These are phyloP conservation scores for Steinernema carpocapsae DNA, from an alignment of 2,888 invertebrate species.

Conservation along the genomic window DNA sequence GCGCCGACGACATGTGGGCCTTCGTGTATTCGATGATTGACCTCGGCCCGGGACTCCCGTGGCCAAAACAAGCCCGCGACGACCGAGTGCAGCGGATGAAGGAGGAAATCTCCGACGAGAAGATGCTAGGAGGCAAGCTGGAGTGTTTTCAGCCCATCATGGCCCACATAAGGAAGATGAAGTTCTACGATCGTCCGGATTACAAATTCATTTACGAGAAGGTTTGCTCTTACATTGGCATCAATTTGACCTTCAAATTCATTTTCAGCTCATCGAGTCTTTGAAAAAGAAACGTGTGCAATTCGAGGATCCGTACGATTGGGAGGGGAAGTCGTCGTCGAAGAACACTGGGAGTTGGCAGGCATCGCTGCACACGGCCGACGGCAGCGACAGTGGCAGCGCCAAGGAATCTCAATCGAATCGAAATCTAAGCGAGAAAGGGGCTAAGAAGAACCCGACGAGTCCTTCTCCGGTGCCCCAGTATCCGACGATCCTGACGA, in stretches of 20 bases:
- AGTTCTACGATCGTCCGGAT: constrained; percentile 28
- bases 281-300: background rate
- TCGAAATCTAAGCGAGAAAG: background rate
- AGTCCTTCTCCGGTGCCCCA: background rate
- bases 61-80: background rate
- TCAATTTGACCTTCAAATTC: background rate
- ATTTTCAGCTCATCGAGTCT: background rate
- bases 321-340: background rate
- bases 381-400: constrained; percentile 2
- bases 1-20: constrained; percentile 31
- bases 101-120: constrained; percentile 12
- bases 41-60: constrained; percentile 8
- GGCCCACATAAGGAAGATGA: constrained; percentile 4
- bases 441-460: background rate
- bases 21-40: constrained; percentile 27
- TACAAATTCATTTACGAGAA: constrained; percentile 26
- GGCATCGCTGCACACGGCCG: constrained; percentile 6
- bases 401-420: constrained; percentile 2
- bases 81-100: constrained; percentile 20
- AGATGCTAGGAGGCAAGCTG: constrained; percentile 14
- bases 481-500: background rate
- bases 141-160: constrained; percentile 22
- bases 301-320: constrained; percentile 26
- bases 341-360: background rate
- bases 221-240: background rate